Conservation (phyloP, 2,888 invertebrate species). For the Lacanobia oleracea region DNA sequence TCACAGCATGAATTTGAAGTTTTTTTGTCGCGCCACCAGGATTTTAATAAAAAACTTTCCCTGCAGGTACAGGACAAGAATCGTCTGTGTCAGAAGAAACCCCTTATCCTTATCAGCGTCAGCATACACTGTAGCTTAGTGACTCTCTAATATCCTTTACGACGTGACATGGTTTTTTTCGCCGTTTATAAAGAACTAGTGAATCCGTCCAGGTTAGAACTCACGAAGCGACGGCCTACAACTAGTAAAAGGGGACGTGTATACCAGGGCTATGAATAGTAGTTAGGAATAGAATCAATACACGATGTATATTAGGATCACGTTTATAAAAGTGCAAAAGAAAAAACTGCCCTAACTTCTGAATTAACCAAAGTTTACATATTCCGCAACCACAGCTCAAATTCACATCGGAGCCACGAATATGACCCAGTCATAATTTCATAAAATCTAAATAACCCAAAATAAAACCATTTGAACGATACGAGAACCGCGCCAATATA, state of each 20-base stretch:
- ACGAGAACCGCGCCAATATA: slow-evolving; percentile 36
- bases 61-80: too few species aligned
- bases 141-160: too few species aligned
- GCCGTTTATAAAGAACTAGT: too few species aligned
- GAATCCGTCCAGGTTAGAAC: not conserved
- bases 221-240: not conserved
- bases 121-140: too few species aligned
- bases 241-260: not conserved
- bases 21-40: too few species aligned
- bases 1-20: too few species aligned
- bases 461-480: slow-evolving; percentile 50
- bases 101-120: too few species aligned
- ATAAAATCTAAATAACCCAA: slow-evolving; percentile 36
- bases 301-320: not conserved
- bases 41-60: too few species aligned
- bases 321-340: not conserved
- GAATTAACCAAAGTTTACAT: slow-evolving; percentile 41
- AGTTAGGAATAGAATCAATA: not conserved
- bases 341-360: not conserved
- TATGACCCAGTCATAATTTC: slow-evolving; percentile 40
- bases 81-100: too few species aligned
- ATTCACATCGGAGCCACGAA: slow-evolving; percentile 22
- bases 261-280: too few species aligned
- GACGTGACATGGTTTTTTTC: too few species aligned
- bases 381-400: slow-evolving; percentile 28